These are phyloP conservation scores for Formicarius rufipectus DNA, from an alignment of 2,113 vertebrate genomes.

Conservation along the genomic window DNA sequence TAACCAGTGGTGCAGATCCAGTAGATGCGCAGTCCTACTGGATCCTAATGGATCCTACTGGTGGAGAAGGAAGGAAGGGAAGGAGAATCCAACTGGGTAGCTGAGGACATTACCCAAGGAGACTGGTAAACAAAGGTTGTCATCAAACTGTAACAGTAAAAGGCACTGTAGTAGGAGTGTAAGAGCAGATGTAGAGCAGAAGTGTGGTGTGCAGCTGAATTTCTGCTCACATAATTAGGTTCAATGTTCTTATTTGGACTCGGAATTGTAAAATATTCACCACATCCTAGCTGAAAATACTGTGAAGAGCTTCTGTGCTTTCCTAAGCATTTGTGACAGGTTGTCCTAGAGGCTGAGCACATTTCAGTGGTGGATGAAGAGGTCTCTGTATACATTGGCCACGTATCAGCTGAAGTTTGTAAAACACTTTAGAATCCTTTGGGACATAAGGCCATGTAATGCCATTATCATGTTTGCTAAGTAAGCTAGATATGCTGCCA, in stretches of 20 bases:
- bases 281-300: neutral
- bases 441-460: neutral
- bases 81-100: neutral
- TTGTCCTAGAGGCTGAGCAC: neutral
- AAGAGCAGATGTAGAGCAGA: neutral
- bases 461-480: conserved; percentile 50
- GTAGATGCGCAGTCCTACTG: neutral
- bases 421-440: neutral
- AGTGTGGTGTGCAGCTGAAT: neutral
- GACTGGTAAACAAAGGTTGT: neutral
- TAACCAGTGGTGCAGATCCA: neutral
- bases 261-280: neutral
- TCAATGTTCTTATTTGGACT: neutral
- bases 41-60: too few relatives aligned
- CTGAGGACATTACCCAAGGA: neutral
- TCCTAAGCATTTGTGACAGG: neutral
- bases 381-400: neutral
- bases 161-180: neutral
- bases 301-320: neutral
- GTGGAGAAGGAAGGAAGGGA: neutral
- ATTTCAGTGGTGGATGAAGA: neutral
- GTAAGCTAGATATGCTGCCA: conserved; percentile 17
- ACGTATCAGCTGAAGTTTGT: neutral
- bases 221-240: neutral
- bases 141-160: neutral